These are phyloP conservation scores for Thymelicus lineola DNA, from an alignment of 2,888 invertebrate genomes.

Conservation along the genomic window DNA sequence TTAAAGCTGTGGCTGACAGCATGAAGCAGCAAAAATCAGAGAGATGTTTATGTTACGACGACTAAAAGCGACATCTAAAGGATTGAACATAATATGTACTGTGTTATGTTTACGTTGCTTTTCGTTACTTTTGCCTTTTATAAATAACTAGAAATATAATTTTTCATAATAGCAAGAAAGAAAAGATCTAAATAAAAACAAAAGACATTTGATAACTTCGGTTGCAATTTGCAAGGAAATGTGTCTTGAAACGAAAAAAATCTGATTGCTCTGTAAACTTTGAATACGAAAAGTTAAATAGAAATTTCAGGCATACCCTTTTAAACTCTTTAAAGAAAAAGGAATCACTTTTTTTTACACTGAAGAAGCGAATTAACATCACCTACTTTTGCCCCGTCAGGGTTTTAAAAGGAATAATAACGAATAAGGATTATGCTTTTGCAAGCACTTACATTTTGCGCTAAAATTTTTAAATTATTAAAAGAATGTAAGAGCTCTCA, in stretches of 20 bases:
- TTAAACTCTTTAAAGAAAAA: constrained; percentile 20
- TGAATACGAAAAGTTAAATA: constrained; percentile 37
- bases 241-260: constrained; percentile 25
- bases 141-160: too few species aligned
- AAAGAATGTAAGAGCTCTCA: constrained; percentile 33
- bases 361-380: constrained; percentile 34
- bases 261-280: constrained; percentile 18
- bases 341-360: constrained; percentile 18
- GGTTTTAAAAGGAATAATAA: constrained; percentile 12
- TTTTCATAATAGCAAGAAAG: not conserved
- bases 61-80: too few species aligned
- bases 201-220: constrained; percentile 2
- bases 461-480: constrained; percentile 21
- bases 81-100: too few species aligned
- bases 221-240: constrained; percentile 16
- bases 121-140: too few species aligned
- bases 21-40: too few species aligned
- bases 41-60: too few species aligned
- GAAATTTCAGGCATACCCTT: constrained; percentile 34
- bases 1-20: too few species aligned
- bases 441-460: constrained; percentile 12
- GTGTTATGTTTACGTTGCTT: too few species aligned
- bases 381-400: constrained; percentile 20
- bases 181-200: not conserved
- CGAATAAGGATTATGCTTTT: constrained; percentile 27